Base-by-base conservation (phyloP, 2,888 invertebrate species). In the Carabus problematicus region DNA sequence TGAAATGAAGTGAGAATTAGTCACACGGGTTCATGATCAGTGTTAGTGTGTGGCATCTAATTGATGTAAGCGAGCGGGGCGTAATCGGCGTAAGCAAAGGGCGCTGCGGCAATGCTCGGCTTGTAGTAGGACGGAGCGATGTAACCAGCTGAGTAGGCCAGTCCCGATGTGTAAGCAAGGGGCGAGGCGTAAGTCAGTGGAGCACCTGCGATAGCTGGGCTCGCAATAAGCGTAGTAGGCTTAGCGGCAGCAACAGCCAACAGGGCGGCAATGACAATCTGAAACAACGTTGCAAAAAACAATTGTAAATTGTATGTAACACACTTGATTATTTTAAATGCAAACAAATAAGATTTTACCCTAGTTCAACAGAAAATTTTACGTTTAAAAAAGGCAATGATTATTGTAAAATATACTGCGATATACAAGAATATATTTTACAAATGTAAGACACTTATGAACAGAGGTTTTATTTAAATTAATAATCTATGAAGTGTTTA, bases 71-170 rank as follows among this genome's bases (percentile, higher is more conserved):
- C 70, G 54, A 62, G 62, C 52, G 66, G 67, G 18, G 70, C 70
- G 49, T 70, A 67, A 29, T 59, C 70, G 9, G 59, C 29, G 45
- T 70, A 70, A 8, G 58, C 62, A 47, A 49, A 18, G 14, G 61
- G 70, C 12, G 67, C 49, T 45, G 58, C 64, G 9, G 59, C 47
- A 7, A 70, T 29, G 56, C 62, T 45, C 18, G 69, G 12, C 19
- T 52, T 64, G 58, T 67, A 67, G 52, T 64, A 62, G 0, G 70
- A 47, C 11, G 69, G 70, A 18, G 62, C 55, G 64, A 16, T 45
- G 41, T 67, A 67, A 14, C 55, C 52, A 0, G 59, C 39, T 9
- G 80, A 78, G 75, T 81, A 84, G 29, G 79, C 74, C 49, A 79
- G 70, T 19, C 39, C 39, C 8, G 45, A 45, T 18, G 61, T 56